Conservation (phyloP, 2,113 vertebrate species). For the Spea bombifrons region DNA sequence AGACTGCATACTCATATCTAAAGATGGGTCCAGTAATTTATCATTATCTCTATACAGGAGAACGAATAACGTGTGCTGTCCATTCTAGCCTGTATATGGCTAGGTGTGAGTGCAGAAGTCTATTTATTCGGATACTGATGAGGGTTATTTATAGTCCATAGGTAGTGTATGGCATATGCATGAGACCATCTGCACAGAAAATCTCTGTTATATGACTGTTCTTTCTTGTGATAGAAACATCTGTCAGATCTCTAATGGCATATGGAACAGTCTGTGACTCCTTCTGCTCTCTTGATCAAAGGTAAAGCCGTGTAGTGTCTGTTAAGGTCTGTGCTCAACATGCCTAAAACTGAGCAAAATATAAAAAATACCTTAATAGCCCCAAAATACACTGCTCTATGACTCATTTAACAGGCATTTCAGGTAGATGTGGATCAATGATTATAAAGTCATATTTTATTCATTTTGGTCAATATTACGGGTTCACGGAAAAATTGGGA, state of each 20-base stretch:
- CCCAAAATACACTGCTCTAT: no score
- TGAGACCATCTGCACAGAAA: constrained; percentile 39
- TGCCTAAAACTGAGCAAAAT: background rate
- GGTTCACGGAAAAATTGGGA: no score
- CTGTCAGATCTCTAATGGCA: constrained; percentile 35
- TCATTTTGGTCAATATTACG: no score
- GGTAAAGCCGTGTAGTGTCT: constrained; percentile 37
- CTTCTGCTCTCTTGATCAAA: constrained; percentile 33
- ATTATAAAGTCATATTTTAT: no score
- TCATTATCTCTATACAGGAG: no score
- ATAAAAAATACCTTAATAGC: constrained; percentile 1
- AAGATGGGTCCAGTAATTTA: no score
- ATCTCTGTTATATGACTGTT: constrained; percentile 36
- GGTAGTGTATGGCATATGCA: constrained; percentile 37
- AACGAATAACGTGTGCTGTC: background rate
- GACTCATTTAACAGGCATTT: no score
- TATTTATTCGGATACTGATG: constrained; percentile 22
- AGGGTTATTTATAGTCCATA: constrained; percentile 35
- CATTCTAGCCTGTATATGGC: constrained; percentile 2
- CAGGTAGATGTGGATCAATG: no score
- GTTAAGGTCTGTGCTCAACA: constrained; percentile 29
- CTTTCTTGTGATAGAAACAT: constrained; percentile 32
- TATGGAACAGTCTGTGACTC: constrained; percentile 30
- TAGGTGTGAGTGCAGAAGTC: constrained; percentile 4
- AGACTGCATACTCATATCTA: background rate